Conservation (phyloP, 2,888 invertebrate species). For the Pinctada fucata region DNA sequence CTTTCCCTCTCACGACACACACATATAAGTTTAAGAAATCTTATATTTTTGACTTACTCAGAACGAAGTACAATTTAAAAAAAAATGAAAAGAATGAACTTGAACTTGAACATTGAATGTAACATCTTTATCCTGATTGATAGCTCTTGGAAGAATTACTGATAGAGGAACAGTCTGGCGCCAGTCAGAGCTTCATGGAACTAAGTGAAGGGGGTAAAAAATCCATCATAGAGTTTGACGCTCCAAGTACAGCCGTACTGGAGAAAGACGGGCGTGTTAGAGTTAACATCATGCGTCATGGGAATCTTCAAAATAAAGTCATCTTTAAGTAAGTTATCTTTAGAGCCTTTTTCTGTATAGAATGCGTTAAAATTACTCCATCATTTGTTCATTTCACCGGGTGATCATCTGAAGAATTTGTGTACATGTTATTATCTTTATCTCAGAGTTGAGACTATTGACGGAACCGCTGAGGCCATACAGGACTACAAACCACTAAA, state of each 20-base stretch:
- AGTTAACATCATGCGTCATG: slow-evolving; percentile 79
- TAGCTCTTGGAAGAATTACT: slow-evolving; percentile 55
- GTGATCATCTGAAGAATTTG: background rate
- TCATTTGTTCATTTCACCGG: background rate
- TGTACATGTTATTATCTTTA: background rate
- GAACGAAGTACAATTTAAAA: too few species aligned
- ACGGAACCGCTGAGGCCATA: slow-evolving; percentile 80
- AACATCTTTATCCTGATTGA: too few species aligned
- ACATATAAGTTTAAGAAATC: too few species aligned
- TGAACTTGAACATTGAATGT: too few species aligned
- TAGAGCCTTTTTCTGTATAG: background rate
- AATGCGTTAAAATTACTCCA: background rate
- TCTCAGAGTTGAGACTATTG: slow-evolving; percentile 79
- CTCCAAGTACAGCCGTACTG: slow-evolving; percentile 79
- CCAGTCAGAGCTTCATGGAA: slow-evolving; percentile 49
- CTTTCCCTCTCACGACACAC: too few species aligned
- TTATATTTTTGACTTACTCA: too few species aligned
- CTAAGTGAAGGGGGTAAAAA: slow-evolving; percentile 72
- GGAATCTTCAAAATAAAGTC: slow-evolving; percentile 77
- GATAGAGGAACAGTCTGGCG: slow-evolving; percentile 49
- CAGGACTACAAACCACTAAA: slow-evolving; percentile 80
- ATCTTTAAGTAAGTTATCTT: slow-evolving; percentile 76
- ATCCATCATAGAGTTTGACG: slow-evolving; percentile 80
- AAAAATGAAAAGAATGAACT: too few species aligned
- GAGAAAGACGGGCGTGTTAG: slow-evolving; percentile 77